Percentiles rank a stretch among this genome's conserved stretches.
Evolutionary conservation across 2,113 vertebrate genomes (phyloP).

Genomic region (Scopus umbretta): DNA sequence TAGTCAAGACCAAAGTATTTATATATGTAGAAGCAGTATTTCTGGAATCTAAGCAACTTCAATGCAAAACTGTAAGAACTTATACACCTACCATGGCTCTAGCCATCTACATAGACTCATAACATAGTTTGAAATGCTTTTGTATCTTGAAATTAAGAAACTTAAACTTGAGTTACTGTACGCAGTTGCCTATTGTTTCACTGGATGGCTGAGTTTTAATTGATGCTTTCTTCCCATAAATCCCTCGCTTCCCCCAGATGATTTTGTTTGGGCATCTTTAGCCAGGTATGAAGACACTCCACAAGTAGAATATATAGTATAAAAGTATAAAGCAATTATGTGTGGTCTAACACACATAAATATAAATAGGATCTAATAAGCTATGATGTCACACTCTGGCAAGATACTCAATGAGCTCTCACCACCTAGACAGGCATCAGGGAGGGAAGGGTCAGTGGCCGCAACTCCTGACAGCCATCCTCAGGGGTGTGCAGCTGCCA

Average conservation of each 20-base stretch:
- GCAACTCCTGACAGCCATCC: not conserved
- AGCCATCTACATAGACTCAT: not conserved
- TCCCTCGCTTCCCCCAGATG: not conserved
- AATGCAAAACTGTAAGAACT: not conserved
- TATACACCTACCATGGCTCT: not conserved
- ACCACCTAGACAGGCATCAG: not conserved
- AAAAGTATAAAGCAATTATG: not conserved
- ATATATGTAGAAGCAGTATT: not conserved
- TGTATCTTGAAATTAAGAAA: not conserved
- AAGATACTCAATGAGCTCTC: not conserved
- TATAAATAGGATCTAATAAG: not conserved
- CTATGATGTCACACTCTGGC: not conserved
- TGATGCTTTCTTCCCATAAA: not conserved
- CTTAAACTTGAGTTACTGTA: not conserved
- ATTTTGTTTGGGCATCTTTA: not conserved
- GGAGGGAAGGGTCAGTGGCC: not conserved
- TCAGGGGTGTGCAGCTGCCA: not conserved
- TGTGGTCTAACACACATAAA: not conserved
- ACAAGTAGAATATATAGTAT: not conserved
- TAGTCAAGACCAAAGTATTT: not conserved
- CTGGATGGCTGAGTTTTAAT: not conserved
- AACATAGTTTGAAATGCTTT: not conserved
- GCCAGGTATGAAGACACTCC: not conserved
- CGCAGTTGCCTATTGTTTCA: not conserved
- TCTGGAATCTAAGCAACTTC: not conserved